Conservation (phyloP, 2,888 invertebrate genomes). For the Lycia hirtaria region DNA sequence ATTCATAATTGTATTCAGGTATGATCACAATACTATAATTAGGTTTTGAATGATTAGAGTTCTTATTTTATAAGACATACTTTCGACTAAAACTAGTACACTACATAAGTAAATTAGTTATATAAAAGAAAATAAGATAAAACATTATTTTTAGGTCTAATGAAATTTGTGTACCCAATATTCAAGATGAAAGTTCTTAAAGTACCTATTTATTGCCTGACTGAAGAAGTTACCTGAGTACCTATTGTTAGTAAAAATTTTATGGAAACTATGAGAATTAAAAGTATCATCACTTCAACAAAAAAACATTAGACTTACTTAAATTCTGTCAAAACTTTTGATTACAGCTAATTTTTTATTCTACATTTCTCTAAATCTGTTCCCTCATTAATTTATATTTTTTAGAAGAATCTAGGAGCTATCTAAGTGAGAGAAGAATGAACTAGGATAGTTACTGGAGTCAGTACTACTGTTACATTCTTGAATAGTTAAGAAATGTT, state of each 20-base stretch:
- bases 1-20: constrained; percentile 31
- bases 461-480: constrained; percentile 19
- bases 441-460: constrained; percentile 9
- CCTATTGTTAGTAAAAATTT: no score
- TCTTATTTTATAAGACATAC: constrained; percentile 11
- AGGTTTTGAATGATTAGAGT: neutral
- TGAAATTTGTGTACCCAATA: neutral
- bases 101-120: neutral
- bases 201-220: no score
- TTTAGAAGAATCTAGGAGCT: constrained; percentile 23
- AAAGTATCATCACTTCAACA: neutral
- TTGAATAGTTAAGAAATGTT: constrained; percentile 16
- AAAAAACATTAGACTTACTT: neutral
- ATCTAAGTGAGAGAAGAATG: constrained; percentile 28
- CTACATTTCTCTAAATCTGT: constrained; percentile 33
- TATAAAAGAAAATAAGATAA: neutral
- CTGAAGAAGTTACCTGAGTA: no score
- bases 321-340: neutral
- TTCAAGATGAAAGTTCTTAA: no score
- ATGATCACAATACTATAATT: constrained; percentile 19
- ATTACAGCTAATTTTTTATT: constrained; percentile 28
- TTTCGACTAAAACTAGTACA: neutral
- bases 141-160: neutral
- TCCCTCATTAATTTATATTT: constrained; percentile 32
- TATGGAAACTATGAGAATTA: no score